Conservation (phyloP, 2,888 invertebrate genomes). For the Ganaspis brasiliensis region DNA sequence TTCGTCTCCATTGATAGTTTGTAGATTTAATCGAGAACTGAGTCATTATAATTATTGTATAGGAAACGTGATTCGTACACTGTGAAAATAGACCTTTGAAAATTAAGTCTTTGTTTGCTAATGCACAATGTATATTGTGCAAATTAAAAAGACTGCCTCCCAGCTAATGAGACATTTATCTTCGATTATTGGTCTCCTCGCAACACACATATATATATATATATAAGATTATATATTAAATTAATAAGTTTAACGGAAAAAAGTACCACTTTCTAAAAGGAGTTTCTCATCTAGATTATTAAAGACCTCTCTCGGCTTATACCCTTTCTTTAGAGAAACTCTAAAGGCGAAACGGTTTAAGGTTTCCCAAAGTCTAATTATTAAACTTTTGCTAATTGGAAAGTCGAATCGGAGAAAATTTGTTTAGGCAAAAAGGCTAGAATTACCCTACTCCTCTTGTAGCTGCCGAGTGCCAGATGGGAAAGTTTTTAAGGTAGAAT, state of each 20-base stretch:
- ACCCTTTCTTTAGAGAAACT: neutral
- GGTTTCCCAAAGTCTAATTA: constrained; percentile 27
- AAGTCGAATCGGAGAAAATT: constrained; percentile 35
- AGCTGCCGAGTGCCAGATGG: constrained; percentile 32
- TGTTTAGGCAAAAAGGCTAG: neutral
- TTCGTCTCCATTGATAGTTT: neutral
- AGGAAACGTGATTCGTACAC: too few species aligned
- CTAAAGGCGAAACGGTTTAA: neutral
- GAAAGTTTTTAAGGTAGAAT: constrained; percentile 18
- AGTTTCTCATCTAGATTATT: constrained; percentile 14
- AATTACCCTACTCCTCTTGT: constrained; percentile 15
- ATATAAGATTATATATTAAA: neutral
- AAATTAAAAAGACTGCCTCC: too few species aligned
- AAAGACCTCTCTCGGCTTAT: neutral
- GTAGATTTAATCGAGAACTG: neutral
- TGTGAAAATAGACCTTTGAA: neutral
- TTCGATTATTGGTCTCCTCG: neutral
- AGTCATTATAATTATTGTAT: constrained; percentile 4
- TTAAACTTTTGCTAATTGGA: constrained; percentile 19
- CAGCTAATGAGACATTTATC: constrained; percentile 22
- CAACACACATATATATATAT: neutral
- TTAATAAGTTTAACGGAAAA: neutral
- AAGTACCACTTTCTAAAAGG: neutral
- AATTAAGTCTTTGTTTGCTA: constrained; percentile 5
- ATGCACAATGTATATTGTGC: constrained; percentile 14